Evolutionary conservation across 2,113 vertebrate species (phyloP).

Genomic region (Zapornia atra): DNA sequence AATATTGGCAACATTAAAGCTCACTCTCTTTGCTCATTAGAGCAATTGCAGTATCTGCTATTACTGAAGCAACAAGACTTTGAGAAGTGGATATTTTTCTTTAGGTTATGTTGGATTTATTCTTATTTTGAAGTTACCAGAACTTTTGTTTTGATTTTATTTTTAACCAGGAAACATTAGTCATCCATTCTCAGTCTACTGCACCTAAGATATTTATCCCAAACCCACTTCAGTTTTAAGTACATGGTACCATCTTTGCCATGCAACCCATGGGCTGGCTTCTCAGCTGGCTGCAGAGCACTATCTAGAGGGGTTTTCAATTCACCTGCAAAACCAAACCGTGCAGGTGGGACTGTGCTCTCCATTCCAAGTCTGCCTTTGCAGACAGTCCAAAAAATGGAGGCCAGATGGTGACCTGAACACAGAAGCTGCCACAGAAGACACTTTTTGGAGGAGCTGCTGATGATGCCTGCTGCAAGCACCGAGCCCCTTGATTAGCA

Average conservation of each 20-base stretch:
- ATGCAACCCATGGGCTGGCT: not conserved
- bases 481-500: not conserved
- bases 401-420: not conserved
- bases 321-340: not conserved
- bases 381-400: not conserved
- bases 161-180: not conserved
- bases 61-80: not conserved
- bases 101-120: not conserved
- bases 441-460: not conserved
- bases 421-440: not conserved
- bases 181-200: not conserved
- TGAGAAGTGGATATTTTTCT: not conserved
- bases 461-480: not conserved
- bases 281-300: not conserved
- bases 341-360: fast-evolving
- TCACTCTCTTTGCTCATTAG: not conserved
- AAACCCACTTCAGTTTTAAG: not conserved
- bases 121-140: not conserved
- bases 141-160: not conserved
- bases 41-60: not conserved
- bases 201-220: not conserved
- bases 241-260: not conserved
- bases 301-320: not conserved
- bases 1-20: not conserved
- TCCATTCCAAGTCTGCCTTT: not conserved